Conservation (phyloP, 92 coral and sea anemone genomes). For the Metridium senile region DNA sequence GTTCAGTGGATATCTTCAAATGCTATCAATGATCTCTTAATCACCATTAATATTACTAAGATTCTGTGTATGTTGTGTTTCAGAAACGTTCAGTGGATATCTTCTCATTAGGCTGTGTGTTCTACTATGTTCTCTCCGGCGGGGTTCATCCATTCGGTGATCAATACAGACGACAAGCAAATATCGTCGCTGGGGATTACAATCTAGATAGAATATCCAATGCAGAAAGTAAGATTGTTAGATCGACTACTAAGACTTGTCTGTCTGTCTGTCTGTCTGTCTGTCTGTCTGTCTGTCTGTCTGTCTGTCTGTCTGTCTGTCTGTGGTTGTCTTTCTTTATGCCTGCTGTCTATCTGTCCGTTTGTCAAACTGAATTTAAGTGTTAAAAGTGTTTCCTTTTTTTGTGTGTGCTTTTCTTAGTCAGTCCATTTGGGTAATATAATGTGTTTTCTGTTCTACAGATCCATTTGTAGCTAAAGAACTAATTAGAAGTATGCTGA, state of each 20-base stretch:
- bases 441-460: conserved; percentile 24
- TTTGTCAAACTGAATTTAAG: background rate
- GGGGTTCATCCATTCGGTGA: conserved; percentile 98
- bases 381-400: no score
- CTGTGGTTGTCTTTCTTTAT: background rate
- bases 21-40: no score
- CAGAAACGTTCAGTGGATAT: conserved; percentile 97
- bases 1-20: conserved; percentile 87
- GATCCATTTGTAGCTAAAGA: conserved; percentile 80
- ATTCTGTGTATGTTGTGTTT: background rate
- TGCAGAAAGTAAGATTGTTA: conserved; percentile 64
- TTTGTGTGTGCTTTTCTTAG: no score
- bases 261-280: background rate
- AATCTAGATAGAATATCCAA: conserved; percentile 71
- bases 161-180: conserved; percentile 89
- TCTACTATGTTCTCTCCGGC: conserved; percentile 92
- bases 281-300: background rate
- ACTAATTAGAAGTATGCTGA: conserved; percentile 73
- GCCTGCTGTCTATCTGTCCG: background rate
- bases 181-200: conserved; percentile 90
- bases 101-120: conserved; percentile 94
- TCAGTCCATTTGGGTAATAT: no score
- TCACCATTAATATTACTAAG: background rate
- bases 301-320: background rate
- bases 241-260: no score